Base-by-base conservation (phyloP, 2,797 vertebrate species). In the Nasua narica region DNA sequence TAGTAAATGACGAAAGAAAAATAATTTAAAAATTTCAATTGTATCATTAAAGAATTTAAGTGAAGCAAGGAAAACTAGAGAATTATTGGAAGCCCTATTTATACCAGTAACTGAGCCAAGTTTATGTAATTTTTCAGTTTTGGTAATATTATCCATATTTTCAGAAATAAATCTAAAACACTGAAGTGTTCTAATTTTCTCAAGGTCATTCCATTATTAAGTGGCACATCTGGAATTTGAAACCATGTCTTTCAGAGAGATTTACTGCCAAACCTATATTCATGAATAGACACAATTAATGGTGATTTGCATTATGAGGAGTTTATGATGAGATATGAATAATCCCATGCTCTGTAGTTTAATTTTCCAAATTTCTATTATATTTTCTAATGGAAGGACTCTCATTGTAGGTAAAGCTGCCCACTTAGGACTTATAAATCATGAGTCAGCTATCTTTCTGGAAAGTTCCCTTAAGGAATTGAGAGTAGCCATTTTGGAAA, bases 1-100 rank as follows among this genome's bases (percentile, higher is more conserved):
- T 72, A 84, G 77, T 76, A 90, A 87, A 81, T 70, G 11, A 90
- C n/a, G 18, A 52, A 95, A 94, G n/a, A 81, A 91, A 87, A 93
- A 74, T 74, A 69, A 29, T 19, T 0, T 74, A 82, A 87, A 91
- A 43, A 46, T 54, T 56, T 21, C 11, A 58, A 14, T 46, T 56
- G 16, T 37, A 32, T 67, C 82, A 84, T 74, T 84, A 50, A 91
- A 50, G 48, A 19, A 18, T 89, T 69, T 77, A 72, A 86, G 50
- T 9, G 65, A 87, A 88, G 1, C 29, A 82, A 65, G 12, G 12
- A 54, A 25, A 25, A 56, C 54, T 23, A 76, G 79, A 87, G 18
- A 87, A 90, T 94, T 88, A 18, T 78, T 19, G 76, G 27, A 62
- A 8, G 7, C 11, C 77, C 23, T 87, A 18, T 77, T 84, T 70